These are phyloP conservation scores for Stomorhina lunata DNA, from an alignment of 2,888 invertebrate genomes.

Conservation along the genomic window DNA sequence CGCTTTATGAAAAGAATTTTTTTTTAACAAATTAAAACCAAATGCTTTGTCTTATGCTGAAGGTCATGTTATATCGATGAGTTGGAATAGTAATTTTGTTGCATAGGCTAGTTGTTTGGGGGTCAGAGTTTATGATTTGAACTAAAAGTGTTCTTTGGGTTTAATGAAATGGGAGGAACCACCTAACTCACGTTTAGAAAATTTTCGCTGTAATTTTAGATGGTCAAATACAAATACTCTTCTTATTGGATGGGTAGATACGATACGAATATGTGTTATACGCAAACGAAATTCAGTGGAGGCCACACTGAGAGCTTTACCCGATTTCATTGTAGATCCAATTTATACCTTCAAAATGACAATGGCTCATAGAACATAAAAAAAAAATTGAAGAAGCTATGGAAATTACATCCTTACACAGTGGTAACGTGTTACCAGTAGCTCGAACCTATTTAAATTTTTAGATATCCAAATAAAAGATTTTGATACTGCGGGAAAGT, in stretches of 20 bases:
- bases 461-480: constrained; percentile 85
- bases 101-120: constrained; percentile 96
- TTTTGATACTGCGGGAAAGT: constrained; percentile 91
- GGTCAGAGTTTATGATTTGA: constrained; percentile 93
- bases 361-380: constrained; percentile 94
- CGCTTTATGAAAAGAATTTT: constrained; percentile 93
- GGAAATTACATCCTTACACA: constrained; percentile 87
- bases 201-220: constrained; percentile 90
- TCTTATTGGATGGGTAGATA: constrained; percentile 96
- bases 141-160: constrained; percentile 90
- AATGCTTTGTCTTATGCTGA: constrained; percentile 91
- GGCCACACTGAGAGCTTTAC: constrained; percentile 86
- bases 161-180: constrained; percentile 90
- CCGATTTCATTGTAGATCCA: constrained; percentile 92
- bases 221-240: constrained; percentile 94
- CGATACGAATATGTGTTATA: constrained; percentile 93
- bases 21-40: constrained; percentile 87
- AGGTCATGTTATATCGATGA: constrained; percentile 91
- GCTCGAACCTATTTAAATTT: constrained; percentile 88
- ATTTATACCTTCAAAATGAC: constrained; percentile 80
- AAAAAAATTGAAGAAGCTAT: constrained; percentile 92
- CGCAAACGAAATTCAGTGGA: constrained; percentile 88
- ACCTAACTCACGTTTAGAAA: constrained; percentile 76
- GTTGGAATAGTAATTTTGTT: constrained; percentile 93
- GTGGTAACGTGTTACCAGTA: constrained; percentile 80